Conservation (phyloP, 2,888 invertebrate species). For the Hipparchia sbordonii region DNA sequence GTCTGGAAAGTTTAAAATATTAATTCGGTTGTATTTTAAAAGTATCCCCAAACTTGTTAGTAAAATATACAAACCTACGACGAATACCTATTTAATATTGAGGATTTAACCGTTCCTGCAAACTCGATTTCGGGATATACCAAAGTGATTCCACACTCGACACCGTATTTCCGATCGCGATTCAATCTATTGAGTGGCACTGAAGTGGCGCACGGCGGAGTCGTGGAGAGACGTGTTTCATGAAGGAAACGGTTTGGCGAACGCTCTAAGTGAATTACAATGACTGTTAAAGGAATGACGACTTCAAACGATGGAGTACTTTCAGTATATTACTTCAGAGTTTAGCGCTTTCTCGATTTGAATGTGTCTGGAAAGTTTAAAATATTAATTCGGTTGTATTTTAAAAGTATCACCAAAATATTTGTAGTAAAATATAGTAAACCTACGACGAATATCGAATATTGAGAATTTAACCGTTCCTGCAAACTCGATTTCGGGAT, state of each 20-base stretch:
- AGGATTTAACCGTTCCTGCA: conserved; percentile 2
- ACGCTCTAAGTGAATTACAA: conserved; percentile 28
- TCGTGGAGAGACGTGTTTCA: conserved; percentile 26
- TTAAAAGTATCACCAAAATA: too few species aligned
- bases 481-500: conserved; percentile 23
- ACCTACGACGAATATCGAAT: background rate
- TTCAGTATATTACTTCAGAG: conserved; percentile 14
- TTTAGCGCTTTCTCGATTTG: background rate
- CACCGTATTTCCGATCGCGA: conserved; percentile 32
- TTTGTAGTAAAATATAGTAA: background rate
- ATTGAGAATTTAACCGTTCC: conserved; percentile 8
- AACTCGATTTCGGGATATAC: conserved; percentile 24
- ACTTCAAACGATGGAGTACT: conserved; percentile 14
- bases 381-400: too few species aligned
- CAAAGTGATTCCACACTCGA: conserved; percentile 29
- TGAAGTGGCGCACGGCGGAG: conserved; percentile 24
- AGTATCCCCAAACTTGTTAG: too few species aligned
- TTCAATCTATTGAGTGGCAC: conserved; percentile 32
- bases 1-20: too few species aligned
- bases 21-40: too few species aligned
- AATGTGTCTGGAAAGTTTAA: too few species aligned
- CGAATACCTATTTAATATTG: too few species aligned
- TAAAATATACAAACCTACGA: too few species aligned
- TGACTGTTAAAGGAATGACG: conserved; percentile 26
- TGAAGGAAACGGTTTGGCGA: conserved; percentile 29